Evolutionary conservation across 1,140 invertebrate species (phyloP).

Genomic region (Drosophila nebulosa): DNA sequence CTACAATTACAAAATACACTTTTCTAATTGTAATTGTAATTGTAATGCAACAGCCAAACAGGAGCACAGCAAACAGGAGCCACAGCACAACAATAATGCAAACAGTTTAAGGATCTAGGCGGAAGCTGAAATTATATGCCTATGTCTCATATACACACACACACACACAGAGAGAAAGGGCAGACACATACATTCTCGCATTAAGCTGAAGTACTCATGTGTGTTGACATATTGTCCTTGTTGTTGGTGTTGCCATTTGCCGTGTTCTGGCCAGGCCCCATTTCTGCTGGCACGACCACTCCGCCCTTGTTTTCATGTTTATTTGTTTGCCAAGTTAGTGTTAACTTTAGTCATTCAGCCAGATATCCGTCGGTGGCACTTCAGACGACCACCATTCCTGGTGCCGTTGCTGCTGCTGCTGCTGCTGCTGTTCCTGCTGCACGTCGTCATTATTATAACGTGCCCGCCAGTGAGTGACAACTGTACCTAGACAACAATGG

Average conservation of each 20-base stretch:
- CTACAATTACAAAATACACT: slow-evolving; percentile 76
- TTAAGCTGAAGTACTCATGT: slow-evolving; percentile 47
- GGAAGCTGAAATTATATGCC: slow-evolving; percentile 79
- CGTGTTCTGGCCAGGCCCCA: slow-evolving; percentile 11
- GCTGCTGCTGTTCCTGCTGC: slow-evolving; percentile 24
- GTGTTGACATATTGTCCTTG: slow-evolving; percentile 67
- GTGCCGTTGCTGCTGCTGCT: slow-evolving; percentile 19
- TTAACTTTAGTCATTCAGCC: slow-evolving; percentile 79
- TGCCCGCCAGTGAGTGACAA: slow-evolving; percentile 60
- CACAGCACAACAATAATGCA: slow-evolving; percentile 60
- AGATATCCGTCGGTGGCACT: slow-evolving; percentile 73
- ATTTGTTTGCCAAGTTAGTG: slow-evolving; percentile 79
- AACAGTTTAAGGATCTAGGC: slow-evolving; percentile 66
- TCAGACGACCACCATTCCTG: slow-evolving; percentile 54
- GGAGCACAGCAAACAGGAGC: slow-evolving; percentile 37
- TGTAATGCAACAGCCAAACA: slow-evolving; percentile 70
- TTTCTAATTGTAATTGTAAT: slow-evolving; percentile 78
- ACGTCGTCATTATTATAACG: slow-evolving; percentile 74
- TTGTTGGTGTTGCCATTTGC: not conserved
- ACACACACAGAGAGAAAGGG: not conserved
- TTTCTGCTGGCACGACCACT: not conserved
- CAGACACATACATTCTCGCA: not conserved
- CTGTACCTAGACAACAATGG: slow-evolving; percentile 68
- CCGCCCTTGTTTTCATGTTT: slow-evolving; percentile 63
- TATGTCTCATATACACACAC: slow-evolving; percentile 29